Percentiles rank a stretch among this genome's conserved stretches.
Conservation (phyloP, 2,113 vertebrate genomes). For the Dicaeum eximium region DNA sequence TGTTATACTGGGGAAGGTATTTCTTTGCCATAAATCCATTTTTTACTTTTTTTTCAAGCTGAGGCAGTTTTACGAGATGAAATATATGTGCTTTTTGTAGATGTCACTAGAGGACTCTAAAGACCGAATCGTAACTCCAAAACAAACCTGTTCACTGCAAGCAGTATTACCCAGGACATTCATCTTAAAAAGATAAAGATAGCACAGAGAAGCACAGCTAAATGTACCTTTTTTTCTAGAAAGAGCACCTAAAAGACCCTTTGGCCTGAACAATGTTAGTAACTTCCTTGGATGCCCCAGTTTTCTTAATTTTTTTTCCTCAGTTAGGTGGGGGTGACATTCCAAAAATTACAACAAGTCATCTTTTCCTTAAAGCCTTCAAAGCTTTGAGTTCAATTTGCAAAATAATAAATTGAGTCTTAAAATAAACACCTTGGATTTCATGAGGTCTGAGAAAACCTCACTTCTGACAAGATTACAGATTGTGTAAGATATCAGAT, state of each 20-base stretch:
- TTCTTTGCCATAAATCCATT: neutral
- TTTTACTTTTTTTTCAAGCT: neutral
- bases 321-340: neutral
- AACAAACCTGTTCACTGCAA: neutral
- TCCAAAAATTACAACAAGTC: neutral
- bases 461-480: neutral
- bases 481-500: neutral
- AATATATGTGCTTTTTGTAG: neutral
- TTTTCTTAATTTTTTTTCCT: neutral
- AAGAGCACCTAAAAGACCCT: neutral
- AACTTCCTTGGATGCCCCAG: neutral
- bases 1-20: neutral
- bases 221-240: neutral
- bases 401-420: neutral
- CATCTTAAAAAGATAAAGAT: neutral
- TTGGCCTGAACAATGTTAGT: neutral
- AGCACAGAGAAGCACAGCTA: neutral
- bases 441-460: neutral
- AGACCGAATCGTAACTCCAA: neutral
- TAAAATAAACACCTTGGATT: neutral
- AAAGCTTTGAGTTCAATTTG: neutral
- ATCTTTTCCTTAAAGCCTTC: neutral
- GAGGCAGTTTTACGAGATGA: neutral
- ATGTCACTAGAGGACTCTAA: conserved; percentile 5
- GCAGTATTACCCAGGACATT: neutral